Base-by-base conservation (phyloP, 2,888 invertebrate species). In the Apamea anceps region DNA sequence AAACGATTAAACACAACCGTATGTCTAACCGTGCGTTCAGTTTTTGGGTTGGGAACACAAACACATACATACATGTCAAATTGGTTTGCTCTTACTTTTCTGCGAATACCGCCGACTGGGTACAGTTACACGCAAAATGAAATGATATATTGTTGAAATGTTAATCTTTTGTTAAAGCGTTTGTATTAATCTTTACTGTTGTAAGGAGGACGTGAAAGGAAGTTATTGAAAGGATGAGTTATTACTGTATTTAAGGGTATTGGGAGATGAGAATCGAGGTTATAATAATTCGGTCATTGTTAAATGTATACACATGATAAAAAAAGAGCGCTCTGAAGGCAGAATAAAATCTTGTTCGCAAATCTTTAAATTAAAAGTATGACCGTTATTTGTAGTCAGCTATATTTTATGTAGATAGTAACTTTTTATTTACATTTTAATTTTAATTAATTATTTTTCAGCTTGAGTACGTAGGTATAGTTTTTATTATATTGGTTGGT, bases 81-180 rank as follows among this genome's bases (percentile, higher is more conserved):
- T 94, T 92, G 91, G 91, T 94, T 94, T 93, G 92, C 86, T 92
- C 90, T 92, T 92, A 91, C 93, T 93, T 95, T 91, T 94, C 95
- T 92, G 87, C 89, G 95, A 95, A 95, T 90, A 88, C 87, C 88
- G 87, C 92, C 91, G 84, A 90, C 92, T 76, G 88, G 7, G 94
- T 94, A 95, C 93, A 88, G 83, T 90, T 87, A 82, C n/a, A 62
- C 1, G 51, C 79, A 84, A 85, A 84, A 85, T n/a, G 67, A 62
- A 88, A 87, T 86, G 79, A 79, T 81, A 78, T 77, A 82, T 82
- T 57, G 74, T 72, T 45, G 32, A 57, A 77, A 72, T 74, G 25
- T 65, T 32, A 72, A 60, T 57, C 12, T 18, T 73, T 79, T 77
- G 57, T 75, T 85, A 37, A 60, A 63, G 48, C 48, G 28, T 37